Percentiles rank a stretch among this genome's conserved stretches.
Conservation (phyloP, 2,113 vertebrate species). For the Thunnus thynnus region DNA sequence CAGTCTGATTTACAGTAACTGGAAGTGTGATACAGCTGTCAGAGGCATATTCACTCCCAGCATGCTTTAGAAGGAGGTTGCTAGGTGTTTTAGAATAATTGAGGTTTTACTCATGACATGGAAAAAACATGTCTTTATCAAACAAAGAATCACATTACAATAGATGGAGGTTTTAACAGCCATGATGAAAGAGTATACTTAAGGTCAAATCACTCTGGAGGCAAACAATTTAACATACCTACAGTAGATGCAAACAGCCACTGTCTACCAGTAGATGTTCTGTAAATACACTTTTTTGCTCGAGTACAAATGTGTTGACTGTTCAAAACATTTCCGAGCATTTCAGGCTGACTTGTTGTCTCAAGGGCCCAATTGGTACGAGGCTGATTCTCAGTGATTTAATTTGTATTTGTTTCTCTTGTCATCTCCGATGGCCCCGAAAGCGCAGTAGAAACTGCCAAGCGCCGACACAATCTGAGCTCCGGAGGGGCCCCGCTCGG, state of each 20-base stretch:
- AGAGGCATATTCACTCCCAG: not conserved
- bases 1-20: slow-evolving; percentile 63
- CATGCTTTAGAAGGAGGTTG: slow-evolving; percentile 12
- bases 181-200: not conserved
- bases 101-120: not conserved
- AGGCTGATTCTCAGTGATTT: slow-evolving; percentile 46
- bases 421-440: slow-evolving; percentile 31
- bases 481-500: not conserved
- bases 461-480: slow-evolving; percentile 18
- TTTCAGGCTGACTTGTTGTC: slow-evolving; percentile 24
- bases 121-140: slow-evolving; percentile 18
- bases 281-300: slow-evolving; percentile 17
- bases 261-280: not conserved
- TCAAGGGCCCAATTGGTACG: slow-evolving; percentile 16
- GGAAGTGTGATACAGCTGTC: slow-evolving; percentile 30
- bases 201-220: not conserved
- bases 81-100: slow-evolving; percentile 50
- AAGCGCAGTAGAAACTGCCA: not conserved
- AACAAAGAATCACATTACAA: not conserved
- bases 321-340: slow-evolving; percentile 11
- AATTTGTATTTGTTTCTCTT: slow-evolving; percentile 60
- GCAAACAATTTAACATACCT: not conserved
- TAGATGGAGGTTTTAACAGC: not conserved
- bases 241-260: not conserved
- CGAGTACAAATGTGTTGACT: not conserved